Base-by-base conservation (phyloP, 1,140 invertebrate species). In the Sesamia nonagrioides region DNA sequence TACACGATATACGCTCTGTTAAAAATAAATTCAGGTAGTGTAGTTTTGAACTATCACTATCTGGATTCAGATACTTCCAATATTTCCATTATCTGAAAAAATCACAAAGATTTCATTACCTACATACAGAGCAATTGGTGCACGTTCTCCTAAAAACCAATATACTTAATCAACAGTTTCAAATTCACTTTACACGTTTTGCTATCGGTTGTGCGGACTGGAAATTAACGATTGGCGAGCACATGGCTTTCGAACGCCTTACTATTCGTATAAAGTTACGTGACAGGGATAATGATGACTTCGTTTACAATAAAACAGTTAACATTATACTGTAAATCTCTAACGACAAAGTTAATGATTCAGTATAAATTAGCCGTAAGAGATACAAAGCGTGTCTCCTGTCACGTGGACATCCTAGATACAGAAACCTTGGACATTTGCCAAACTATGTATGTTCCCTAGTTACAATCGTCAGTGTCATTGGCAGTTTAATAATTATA, bases 401-500 rank as follows among this genome's bases (percentile, higher is more conserved):
- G 61, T 63, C n/a, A 33, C 56, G 13, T 27, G 7, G 58, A 18
- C 35, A 17, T 33, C n/a, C 35, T 15, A 11, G 21, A 11, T 13
- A 17, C 15, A 42, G 18, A 40, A 33, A 42, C 56, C 40, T 74
- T 74, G 71, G 71, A 42, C 21, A 6, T 0, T 7, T 33, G 71
- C 71, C 71, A 74, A 74, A n/a, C 9, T 45, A 42, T 58, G 52
- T 42, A 42, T 58, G 52, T 42, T 21, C 13, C 18, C 40, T 35
- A 72, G 35, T 72, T 21, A 13, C 50, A 72, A 18, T 21, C 17
- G 33, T 72, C 50, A 37, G 33, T 72, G 69, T 54, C 50, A 72
- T 60, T 74, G 71, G 45, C 71, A 74, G 60, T 74, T 21, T 52
- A 45, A 60, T 74, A 42, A 71, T 42, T 33, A 72, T 72, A 72